These are phyloP conservation scores for Tiliacea citrago DNA, from an alignment of 2,888 invertebrate genomes.

Conservation along the genomic window DNA sequence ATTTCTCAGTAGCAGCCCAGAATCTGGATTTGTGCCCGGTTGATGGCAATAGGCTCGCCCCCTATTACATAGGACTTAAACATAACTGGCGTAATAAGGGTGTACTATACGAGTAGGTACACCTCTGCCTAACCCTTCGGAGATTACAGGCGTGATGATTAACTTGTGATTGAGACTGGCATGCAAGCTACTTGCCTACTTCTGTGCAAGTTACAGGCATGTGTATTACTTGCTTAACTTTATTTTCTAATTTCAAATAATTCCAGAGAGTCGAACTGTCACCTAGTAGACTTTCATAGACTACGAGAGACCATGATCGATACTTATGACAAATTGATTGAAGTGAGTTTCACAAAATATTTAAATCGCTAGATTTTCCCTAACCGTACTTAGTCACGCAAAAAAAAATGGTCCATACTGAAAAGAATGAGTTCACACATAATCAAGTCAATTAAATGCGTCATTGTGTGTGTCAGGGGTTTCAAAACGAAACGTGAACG, in stretches of 20 bases:
- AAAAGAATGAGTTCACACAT: not conserved
- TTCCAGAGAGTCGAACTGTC: slow-evolving; percentile 91
- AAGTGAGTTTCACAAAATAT: slow-evolving; percentile 73
- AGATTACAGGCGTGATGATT: not conserved
- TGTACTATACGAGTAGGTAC: not conserved
- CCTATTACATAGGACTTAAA: not conserved
- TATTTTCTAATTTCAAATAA: slow-evolving; percentile 17
- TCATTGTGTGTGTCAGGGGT: not conserved
- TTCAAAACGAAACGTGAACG: not conserved
- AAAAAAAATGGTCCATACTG: not conserved
- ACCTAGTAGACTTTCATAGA: slow-evolving; percentile 82
- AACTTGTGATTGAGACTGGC: not conserved
- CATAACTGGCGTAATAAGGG: not conserved
- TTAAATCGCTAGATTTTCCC: not conserved
- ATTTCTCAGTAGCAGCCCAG: no score
- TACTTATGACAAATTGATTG: slow-evolving; percentile 74
- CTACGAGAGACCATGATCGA: slow-evolving; percentile 75
- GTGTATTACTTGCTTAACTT: not conserved
- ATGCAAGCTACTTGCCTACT: not conserved
- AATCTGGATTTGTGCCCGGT: not conserved
- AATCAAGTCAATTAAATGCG: not conserved
- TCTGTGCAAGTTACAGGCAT: not conserved
- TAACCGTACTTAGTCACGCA: no score
- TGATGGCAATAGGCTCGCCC: not conserved
- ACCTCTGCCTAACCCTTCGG: not conserved